Evolutionary conservation across 2,888 invertebrate genomes (phyloP).

Genomic region (Tanypteryx hageni): DNA sequence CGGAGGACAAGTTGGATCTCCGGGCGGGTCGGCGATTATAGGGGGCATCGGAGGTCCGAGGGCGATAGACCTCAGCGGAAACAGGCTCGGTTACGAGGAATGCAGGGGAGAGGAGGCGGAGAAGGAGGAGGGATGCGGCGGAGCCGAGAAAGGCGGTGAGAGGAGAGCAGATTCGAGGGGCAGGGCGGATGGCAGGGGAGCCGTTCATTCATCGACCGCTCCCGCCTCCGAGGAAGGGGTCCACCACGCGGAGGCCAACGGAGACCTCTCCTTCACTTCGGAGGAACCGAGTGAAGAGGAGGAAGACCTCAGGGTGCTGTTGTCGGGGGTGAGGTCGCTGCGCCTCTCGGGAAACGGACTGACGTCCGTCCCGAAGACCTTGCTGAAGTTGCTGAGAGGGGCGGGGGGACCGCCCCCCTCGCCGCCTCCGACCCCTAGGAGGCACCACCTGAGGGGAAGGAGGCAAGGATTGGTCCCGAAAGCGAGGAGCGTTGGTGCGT

Average conservation of each 20-base stretch:
- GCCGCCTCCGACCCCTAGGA: constrained; percentile 39
- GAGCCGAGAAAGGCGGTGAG: neutral
- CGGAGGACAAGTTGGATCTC: neutral
- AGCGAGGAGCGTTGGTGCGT: constrained; percentile 50
- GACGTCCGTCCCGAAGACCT: constrained; percentile 13
- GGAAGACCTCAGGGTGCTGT: constrained; percentile 37
- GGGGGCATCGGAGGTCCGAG: neutral
- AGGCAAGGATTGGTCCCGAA: constrained; percentile 35
- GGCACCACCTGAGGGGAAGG: constrained; percentile 51
- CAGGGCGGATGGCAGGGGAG: constrained; percentile 18
- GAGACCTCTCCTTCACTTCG: neutral
- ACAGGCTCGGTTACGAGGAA: constrained; percentile 30
- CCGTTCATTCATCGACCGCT: neutral
- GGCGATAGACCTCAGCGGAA: constrained; percentile 50
- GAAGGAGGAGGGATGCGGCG: neutral
- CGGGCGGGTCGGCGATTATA: neutral
- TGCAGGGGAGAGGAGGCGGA: neutral
- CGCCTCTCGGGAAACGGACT: constrained; percentile 43
- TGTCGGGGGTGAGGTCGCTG: constrained; percentile 46
- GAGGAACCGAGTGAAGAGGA: constrained; percentile 31
- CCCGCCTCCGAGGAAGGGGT: neutral
- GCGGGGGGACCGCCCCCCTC: neutral
- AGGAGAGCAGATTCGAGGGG: neutral
- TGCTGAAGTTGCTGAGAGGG: constrained; percentile 25
- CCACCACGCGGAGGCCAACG: neutral